Conservation (phyloP, 2,888 invertebrate species). For the Nezara viridula region DNA sequence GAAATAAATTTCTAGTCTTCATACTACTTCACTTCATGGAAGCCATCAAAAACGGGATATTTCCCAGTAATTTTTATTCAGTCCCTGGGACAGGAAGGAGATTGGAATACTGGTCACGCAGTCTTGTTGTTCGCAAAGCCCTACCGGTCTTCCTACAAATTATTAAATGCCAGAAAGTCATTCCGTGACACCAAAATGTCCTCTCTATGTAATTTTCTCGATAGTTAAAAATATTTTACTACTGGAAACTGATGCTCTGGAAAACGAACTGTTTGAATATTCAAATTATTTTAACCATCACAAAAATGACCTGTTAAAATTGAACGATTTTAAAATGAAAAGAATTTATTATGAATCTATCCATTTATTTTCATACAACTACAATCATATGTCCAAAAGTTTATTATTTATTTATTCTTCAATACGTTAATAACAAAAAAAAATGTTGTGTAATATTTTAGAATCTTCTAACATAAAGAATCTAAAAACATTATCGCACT, state of each 20-base stretch:
- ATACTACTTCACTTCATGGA: neutral
- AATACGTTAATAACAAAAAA: too few species aligned
- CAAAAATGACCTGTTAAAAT: neutral
- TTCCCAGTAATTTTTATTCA: conserved; percentile 31
- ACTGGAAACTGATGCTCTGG: neutral
- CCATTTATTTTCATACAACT: too few species aligned
- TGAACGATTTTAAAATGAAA: neutral
- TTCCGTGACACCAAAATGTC: conserved; percentile 2
- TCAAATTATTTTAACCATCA: neutral
- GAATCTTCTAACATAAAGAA: too few species aligned
- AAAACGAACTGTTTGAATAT: neutral
- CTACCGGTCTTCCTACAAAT: neutral
- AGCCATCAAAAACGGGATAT: neutral
- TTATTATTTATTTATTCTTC: too few species aligned
- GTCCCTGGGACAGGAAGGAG: neutral
- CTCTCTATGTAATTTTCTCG: neutral
- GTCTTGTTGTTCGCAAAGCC: neutral
- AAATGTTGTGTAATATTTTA: too few species aligned
- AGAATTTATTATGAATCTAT: too few species aligned
- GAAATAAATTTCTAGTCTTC: neutral
- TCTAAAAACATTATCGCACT: too few species aligned
- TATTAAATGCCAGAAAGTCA: conserved; percentile 36
- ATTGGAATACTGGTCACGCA: conserved; percentile 13
- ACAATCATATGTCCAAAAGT: too few species aligned
- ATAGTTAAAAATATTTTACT: neutral